Conservation (phyloP, 2,113 vertebrate species). For the Synchiropus splendidus region DNA sequence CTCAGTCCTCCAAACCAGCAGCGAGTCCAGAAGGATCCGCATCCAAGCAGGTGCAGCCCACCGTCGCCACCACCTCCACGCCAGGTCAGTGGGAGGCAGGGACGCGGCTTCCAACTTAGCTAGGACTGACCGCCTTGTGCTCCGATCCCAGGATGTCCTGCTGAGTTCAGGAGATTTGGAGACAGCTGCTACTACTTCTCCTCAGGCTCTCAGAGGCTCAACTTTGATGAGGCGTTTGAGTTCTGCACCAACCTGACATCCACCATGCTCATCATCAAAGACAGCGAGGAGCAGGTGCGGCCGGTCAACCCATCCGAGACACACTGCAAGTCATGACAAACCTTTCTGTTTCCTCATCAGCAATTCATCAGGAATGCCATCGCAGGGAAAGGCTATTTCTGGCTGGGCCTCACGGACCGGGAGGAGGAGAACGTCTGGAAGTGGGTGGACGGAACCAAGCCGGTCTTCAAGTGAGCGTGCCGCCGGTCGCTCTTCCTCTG, state of each 20-base stretch:
- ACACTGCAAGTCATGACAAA: not conserved
- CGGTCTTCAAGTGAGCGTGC: slow-evolving; percentile 75
- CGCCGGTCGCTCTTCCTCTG: not conserved
- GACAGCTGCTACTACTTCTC: slow-evolving; percentile 92
- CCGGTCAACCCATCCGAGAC: slow-evolving; percentile 80
- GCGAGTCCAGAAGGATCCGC: slow-evolving; percentile 20
- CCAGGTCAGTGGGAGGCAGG: slow-evolving; percentile 41
- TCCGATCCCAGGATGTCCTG: slow-evolving; percentile 71
- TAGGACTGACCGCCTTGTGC: no score
- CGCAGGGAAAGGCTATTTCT: slow-evolving; percentile 77
- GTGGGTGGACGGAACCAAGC: slow-evolving; percentile 83
- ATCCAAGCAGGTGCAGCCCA: slow-evolving; percentile 30
- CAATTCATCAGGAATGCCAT: slow-evolving; percentile 81
- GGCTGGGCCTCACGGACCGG: slow-evolving; percentile 86
- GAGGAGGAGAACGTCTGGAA: slow-evolving; percentile 82
- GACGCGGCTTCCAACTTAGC: no score
- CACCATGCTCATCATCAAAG: slow-evolving; percentile 79
- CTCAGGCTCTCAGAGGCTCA: slow-evolving; percentile 61
- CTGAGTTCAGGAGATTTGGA: slow-evolving; percentile 76
- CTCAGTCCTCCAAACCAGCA: slow-evolving; percentile 17
- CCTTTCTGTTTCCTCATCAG: slow-evolving; percentile 41
- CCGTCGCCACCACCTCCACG: slow-evolving; percentile 11
- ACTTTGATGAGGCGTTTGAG: slow-evolving; percentile 75
- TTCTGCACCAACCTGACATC: slow-evolving; percentile 76
- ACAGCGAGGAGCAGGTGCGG: slow-evolving; percentile 88